These are phyloP conservation scores for Drosophila stalkeri DNA, from an alignment of 2,888 invertebrate genomes.

Conservation along the genomic window DNA sequence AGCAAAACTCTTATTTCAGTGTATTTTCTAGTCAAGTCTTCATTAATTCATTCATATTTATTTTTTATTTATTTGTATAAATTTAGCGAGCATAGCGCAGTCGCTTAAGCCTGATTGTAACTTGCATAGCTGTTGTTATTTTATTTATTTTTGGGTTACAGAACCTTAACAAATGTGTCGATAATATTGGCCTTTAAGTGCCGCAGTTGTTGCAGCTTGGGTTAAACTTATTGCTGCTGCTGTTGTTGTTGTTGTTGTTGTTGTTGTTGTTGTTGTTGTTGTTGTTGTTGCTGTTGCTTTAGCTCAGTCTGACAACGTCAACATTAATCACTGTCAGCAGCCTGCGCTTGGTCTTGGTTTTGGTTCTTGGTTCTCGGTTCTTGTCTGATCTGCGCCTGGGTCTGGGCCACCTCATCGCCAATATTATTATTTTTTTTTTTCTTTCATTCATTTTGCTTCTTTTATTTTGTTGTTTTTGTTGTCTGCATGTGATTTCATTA, in stretches of 20 bases:
- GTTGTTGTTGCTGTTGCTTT: constrained; percentile 13
- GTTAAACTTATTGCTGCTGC: constrained; percentile 14
- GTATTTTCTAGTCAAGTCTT: background rate
- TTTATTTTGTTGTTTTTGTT: background rate
- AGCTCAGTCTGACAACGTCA: constrained; percentile 46
- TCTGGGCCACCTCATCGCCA: constrained; percentile 74
- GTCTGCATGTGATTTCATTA: constrained; percentile 79
- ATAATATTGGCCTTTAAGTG: constrained; percentile 56
- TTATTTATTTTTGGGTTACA: constrained; percentile 3
- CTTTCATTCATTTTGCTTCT: constrained; percentile 5
- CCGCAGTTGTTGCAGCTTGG: constrained; percentile 28
- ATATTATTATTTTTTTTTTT: constrained; percentile 18
- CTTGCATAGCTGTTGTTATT: background rate
- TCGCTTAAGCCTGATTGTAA: background rate
- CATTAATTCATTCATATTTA: background rate
- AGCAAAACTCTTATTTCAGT: background rate
- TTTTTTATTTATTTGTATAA: background rate
- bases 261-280: constrained; percentile 18
- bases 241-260: constrained; percentile 17
- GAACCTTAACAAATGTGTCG: constrained; percentile 45
- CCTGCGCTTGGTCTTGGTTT: constrained; percentile 16
- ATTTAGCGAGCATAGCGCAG: background rate
- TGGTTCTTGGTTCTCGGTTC: constrained; percentile 1
- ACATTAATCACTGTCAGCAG: constrained; percentile 79
- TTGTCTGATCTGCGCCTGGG: constrained; percentile 36